phyloP scores from a whole-genome alignment of 2,113 vertebrate genomes.

The Nanorana parkeri region DNA sequence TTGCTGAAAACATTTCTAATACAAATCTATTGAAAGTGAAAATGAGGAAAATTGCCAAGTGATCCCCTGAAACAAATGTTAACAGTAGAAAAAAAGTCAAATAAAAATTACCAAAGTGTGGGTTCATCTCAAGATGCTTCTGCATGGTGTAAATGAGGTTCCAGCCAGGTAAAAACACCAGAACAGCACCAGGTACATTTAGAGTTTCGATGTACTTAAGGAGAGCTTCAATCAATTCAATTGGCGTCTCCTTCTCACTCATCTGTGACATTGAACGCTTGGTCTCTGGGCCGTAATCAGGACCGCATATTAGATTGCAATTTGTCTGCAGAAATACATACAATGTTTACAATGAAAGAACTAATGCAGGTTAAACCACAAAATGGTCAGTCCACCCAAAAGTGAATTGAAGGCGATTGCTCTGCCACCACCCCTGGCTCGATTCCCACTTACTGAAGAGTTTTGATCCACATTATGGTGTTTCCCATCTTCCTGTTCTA shows the following conservation, averaged over 20 bases:
- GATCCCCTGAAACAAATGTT: too few species aligned
- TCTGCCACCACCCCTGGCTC: too few species aligned
- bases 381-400: too few species aligned
- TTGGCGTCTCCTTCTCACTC: constrained; percentile 92
- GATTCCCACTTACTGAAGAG: too few species aligned
- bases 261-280: constrained; percentile 87
- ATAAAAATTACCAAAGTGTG: constrained; percentile 83
- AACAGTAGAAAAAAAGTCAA: not conserved
- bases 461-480: too few species aligned
- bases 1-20: too few species aligned
- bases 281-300: constrained; percentile 87
- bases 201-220: constrained; percentile 91
- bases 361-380: too few species aligned
- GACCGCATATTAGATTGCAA: constrained; percentile 86
- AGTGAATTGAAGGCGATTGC: too few species aligned
- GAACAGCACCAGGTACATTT: constrained; percentile 86
- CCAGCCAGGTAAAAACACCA: constrained; percentile 95
- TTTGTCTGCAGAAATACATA: constrained; percentile 75
- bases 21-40: too few species aligned
- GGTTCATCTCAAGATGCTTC: constrained; percentile 90
- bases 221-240: constrained; percentile 93
- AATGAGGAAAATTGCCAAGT: too few species aligned
- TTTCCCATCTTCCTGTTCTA: too few species aligned
- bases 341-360: not conserved
- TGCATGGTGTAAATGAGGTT: constrained; percentile 96